A percentile compares a stretch with the other conserved stretches of the same genome.
These are phyloP conservation scores for Vireo altiloquus DNA, from an alignment of 2,113 vertebrate genomes.

Conservation along the genomic window DNA sequence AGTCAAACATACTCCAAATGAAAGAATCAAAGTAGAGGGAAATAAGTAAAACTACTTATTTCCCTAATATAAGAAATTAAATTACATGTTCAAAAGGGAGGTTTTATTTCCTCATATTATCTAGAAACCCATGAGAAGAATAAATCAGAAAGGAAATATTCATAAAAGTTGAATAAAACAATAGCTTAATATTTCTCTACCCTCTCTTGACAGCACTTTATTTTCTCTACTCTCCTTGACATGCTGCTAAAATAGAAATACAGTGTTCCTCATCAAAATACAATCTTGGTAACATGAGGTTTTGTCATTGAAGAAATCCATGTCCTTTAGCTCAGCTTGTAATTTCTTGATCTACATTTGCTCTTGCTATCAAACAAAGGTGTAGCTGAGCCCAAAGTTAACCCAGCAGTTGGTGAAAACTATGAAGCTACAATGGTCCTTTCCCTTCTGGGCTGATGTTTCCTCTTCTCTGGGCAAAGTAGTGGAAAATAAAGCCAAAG, in stretches of 20 bases:
- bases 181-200: neutral
- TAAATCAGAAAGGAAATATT: neutral
- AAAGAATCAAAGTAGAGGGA: neutral
- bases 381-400: neutral
- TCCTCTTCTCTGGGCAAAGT: neutral
- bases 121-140: neutral
- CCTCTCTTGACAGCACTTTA: neutral
- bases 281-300: neutral
- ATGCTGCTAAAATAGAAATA: neutral
- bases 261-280: neutral
- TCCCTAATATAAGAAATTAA: neutral
- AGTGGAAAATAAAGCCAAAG: neutral
- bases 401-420: neutral
- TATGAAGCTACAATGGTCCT: accelerated
- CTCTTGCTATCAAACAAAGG: neutral
- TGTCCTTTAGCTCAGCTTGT: neutral
- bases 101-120: neutral
- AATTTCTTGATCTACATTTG: neutral
- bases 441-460: neutral
- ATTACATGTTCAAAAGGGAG: neutral
- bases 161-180: neutral
- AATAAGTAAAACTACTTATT: neutral
- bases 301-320: neutral
- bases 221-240: neutral
- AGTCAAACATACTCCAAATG: neutral